phyloP scores from a whole-genome alignment of 2,113 vertebrate species.

The Miniopterus natalensis region DNA sequence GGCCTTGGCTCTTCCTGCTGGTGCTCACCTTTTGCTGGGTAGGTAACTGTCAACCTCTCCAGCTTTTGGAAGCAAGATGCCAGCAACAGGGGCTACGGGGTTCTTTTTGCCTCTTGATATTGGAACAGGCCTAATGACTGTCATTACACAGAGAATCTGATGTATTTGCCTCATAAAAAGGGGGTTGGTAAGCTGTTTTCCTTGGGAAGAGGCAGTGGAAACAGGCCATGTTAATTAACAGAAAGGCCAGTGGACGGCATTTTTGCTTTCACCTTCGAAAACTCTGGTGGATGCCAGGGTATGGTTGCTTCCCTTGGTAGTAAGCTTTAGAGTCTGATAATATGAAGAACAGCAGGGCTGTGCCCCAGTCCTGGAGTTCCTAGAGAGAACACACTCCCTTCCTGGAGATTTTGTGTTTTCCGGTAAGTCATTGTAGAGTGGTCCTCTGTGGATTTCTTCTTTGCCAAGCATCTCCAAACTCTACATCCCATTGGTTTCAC shows the following conservation, averaged over 20 bases:
- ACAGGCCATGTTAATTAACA: not conserved
- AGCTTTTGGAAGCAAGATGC: not conserved
- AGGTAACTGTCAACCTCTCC: not conserved
- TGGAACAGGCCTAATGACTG: not conserved
- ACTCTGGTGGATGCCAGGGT: not conserved
- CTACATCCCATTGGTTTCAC: slow-evolving; percentile 6
- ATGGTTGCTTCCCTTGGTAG: not conserved
- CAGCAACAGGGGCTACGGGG: rapidly evolving
- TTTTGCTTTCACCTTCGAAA: not conserved
- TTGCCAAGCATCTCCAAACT: slow-evolving; percentile 50
- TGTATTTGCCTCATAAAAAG: not conserved
- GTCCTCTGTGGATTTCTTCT: not conserved
- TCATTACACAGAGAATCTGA: not conserved
- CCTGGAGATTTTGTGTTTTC: not conserved
- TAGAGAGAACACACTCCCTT: not conserved
- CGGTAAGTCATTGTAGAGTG: not conserved
- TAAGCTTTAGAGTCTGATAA: not conserved
- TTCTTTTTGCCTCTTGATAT: not conserved
- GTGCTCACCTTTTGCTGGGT: not conserved
- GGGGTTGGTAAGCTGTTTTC: not conserved
- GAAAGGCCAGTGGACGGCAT: not conserved
- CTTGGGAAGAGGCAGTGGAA: not conserved
- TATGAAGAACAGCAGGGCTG: not conserved
- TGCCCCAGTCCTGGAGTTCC: not conserved
- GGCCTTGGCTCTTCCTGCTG: not conserved